Percentiles rank a stretch among this genome's conserved stretches.
Evolutionary conservation across 2,888 invertebrate species (phyloP).

Genomic region (Tridacna gigas): DNA sequence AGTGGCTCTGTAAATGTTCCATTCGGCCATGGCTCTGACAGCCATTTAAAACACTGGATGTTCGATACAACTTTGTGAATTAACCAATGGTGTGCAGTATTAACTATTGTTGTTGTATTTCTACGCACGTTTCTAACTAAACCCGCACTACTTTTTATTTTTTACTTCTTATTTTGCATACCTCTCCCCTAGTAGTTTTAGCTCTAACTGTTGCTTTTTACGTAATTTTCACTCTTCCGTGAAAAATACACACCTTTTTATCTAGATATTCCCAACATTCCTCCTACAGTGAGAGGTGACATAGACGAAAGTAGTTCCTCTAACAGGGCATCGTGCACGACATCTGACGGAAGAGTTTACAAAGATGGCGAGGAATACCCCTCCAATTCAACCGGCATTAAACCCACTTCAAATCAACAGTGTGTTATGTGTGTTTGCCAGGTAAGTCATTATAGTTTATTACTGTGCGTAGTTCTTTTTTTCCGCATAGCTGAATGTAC

Average conservation of each 20-base stretch:
- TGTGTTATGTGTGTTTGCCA: conserved; percentile 85
- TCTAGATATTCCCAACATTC: conserved; percentile 82
- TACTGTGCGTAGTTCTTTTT: too few relatives aligned
- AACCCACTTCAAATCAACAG: conserved; percentile 81
- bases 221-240: conserved; percentile 62
- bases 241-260: conserved; percentile 72
- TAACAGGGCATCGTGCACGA: conserved; percentile 73
- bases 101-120: neutral
- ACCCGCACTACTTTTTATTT: conserved; percentile 8
- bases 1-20: too few relatives aligned
- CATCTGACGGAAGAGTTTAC: conserved; percentile 82
- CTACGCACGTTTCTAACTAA: neutral
- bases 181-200: conserved; percentile 18
- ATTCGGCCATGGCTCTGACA: too few relatives aligned
- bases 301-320: conserved; percentile 58
- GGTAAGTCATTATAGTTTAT: conserved; percentile 73
- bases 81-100: too few relatives aligned
- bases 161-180: conserved; percentile 24
- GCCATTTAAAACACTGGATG: neutral
- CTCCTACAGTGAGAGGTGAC: conserved; percentile 78
- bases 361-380: conserved; percentile 84
- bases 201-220: conserved; percentile 45
- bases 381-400: conserved; percentile 84
- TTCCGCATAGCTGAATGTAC: too few relatives aligned
- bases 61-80: neutral